A percentile compares a stretch with the other conserved stretches of the same genome.
These are phyloP conservation scores for Abramis brama DNA, from an alignment of 2,113 vertebrate genomes.

Conservation along the genomic window DNA sequence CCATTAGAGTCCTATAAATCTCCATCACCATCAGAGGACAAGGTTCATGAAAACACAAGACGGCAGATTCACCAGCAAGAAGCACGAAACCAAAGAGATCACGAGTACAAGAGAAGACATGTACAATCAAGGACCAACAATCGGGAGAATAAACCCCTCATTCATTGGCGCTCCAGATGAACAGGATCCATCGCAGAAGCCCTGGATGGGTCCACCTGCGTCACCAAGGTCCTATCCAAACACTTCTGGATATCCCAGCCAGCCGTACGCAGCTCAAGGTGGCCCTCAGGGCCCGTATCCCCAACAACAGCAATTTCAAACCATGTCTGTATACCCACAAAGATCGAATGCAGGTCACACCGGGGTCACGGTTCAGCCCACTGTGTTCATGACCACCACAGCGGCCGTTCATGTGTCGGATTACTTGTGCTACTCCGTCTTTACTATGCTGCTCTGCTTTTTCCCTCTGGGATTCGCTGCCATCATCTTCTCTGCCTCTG, in stretches of 20 bases:
- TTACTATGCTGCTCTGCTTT: background rate
- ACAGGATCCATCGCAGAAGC: background rate
- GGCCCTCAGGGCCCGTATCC: background rate
- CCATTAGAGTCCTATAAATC: background rate
- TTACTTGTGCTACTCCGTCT: slow-evolving; percentile 10
- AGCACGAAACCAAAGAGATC: background rate
- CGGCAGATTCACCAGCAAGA: background rate
- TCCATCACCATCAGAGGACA: background rate
- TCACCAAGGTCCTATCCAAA: background rate
- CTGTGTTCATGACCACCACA: background rate
- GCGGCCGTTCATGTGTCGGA: background rate
- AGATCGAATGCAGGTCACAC: too few relatives aligned
- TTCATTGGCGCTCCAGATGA: background rate
- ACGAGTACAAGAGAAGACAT: background rate
- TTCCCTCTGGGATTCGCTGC: background rate
- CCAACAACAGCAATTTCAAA: background rate
- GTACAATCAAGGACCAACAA: background rate
- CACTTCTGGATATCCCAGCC: background rate
- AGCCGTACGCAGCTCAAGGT: background rate
- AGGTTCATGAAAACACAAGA: background rate
- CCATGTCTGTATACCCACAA: background rate
- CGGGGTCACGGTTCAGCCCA: background rate
- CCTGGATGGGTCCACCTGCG: background rate
- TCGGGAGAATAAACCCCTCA: background rate
- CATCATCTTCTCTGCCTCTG: background rate